Base-by-base conservation (phyloP, 2,113 vertebrate species). In the Chionomys nivalis region DNA sequence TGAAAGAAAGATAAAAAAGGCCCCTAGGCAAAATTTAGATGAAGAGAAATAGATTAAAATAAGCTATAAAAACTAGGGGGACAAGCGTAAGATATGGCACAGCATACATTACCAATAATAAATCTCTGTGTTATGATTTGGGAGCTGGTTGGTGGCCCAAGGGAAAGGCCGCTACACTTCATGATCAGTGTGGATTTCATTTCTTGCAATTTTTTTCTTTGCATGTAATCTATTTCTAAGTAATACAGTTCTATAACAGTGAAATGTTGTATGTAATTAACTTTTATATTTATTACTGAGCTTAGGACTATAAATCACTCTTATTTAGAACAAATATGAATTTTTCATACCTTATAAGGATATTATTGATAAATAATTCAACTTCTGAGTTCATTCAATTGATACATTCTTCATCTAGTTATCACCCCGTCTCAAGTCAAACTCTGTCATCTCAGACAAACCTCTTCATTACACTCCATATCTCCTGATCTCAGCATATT, bases 271-370 rank as follows among this genome's bases (percentile, higher is more conserved):
- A 28, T 70, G 31, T 86, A 42, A 92, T 86, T 79, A 86, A 92
- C 58, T 81, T 58, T 89, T 33, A 23, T 17, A 63, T 88, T 85
- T 52, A 28, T 77, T 85, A 13, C 82, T 44, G 31, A 79, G 61
- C 58, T 83, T 83, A 36, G 76, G 39, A 76, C 7, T n/a, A 61
- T 52, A 72, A 28, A 63, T 82, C 31, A 73, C n/a, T 77, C 81
- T 91, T 85, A 85, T 85, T 85, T 88, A 73, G 31, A 92, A 58
- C 24, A 85, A 87, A 68, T 26, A 70, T 47, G 47, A 83, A 78
- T 63, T 78, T 89, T 89, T 49, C 76, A 12, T 89, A 58, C 76
- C 10, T 72, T 44, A 75, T 87, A 58, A 78, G 44, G 31, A 88
- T 91, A 91, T 93, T 85, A 11, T 14, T 36, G 7, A 72, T 68